A percentile compares a stretch with the other conserved stretches of the same genome.
Conservation (phyloP, 1,140 invertebrate genomes). For the Heliconius hermathena region DNA sequence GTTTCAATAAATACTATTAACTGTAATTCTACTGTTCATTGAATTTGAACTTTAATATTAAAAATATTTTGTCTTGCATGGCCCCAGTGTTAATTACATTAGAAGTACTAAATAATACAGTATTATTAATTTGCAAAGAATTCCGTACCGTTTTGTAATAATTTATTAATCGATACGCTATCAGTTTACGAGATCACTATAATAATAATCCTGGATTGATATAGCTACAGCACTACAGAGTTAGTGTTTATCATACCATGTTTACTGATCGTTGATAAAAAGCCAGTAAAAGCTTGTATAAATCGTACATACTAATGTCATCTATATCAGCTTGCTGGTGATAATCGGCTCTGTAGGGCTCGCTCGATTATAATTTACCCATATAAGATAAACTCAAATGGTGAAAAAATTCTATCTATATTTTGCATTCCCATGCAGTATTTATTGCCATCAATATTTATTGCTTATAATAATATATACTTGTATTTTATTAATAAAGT, state of each 20-base stretch:
- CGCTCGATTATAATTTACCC: constrained; percentile 17
- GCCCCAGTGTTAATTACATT: no score
- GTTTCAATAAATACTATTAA: no score
- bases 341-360: constrained; percentile 40
- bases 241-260: constrained; percentile 62
- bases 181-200: constrained; percentile 30
- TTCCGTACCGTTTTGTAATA: neutral
- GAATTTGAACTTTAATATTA: no score
- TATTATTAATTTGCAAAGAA: no score
- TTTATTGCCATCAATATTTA: no score
- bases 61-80: no score
- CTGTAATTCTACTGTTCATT: no score
- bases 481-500: neutral
- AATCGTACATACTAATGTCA: constrained; percentile 51
- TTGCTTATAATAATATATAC: neutral
- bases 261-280: constrained; percentile 72
- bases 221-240: constrained; percentile 35
- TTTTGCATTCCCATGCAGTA: neutral
- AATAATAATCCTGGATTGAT: constrained; percentile 27
- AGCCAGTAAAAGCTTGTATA: constrained; percentile 62
- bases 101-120: no score
- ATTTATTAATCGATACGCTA: constrained; percentile 27
- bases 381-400: neutral
- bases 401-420: neutral
- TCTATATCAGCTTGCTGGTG: constrained; percentile 42